Evolutionary conservation across 1,140 invertebrate species (phyloP).

Genomic region (Stegodyphus dumicola): DNA sequence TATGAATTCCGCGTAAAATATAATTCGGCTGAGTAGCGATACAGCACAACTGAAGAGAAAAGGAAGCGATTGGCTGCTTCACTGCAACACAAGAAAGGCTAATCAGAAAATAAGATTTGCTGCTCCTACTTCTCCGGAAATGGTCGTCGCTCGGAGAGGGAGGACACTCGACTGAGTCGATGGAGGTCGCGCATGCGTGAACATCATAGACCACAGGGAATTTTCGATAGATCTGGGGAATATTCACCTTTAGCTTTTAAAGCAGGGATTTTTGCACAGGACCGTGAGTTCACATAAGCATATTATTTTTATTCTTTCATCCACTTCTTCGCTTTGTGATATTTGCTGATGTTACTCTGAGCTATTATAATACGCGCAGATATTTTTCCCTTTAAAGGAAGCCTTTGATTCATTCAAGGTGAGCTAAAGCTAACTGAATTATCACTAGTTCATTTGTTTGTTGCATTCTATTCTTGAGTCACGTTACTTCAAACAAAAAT

Average conservation of each 20-base stretch:
- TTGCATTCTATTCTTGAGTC: too few species aligned
- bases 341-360: too few species aligned
- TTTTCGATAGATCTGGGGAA: slow-evolving; percentile 36
- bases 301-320: too few species aligned
- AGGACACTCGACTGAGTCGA: slow-evolving; percentile 24
- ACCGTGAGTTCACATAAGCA: too few species aligned
- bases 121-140: slow-evolving; percentile 41
- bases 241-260: background rate
- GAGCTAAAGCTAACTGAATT: too few species aligned
- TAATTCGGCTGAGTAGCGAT: background rate
- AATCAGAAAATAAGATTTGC: background rate
- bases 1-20: background rate
- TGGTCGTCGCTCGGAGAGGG: slow-evolving; percentile 13
- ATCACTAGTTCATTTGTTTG: too few species aligned
- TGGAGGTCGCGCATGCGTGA: slow-evolving; percentile 56
- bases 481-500: too few species aligned
- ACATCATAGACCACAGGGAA: background rate
- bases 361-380: too few species aligned
- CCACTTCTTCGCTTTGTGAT: too few species aligned
- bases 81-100: background rate
- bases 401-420: too few species aligned
- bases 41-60: background rate
- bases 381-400: too few species aligned
- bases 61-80: background rate
- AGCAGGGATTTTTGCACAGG: slow-evolving; percentile 14